These are phyloP conservation scores for Idaea straminata DNA, from an alignment of 2,888 invertebrate genomes.

Conservation along the genomic window DNA sequence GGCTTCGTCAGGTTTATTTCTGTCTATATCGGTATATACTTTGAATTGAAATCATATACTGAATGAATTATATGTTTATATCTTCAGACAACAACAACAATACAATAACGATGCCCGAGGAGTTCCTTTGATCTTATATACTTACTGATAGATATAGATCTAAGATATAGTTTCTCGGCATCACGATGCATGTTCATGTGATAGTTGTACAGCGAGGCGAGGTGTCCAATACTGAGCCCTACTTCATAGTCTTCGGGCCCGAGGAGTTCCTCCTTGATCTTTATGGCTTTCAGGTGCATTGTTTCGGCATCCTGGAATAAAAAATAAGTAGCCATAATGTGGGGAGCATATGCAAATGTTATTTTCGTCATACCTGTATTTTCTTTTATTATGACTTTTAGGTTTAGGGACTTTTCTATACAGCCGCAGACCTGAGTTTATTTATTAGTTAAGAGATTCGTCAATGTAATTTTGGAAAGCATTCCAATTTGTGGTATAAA, in stretches of 20 bases:
- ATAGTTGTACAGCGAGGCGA: conserved; percentile 96
- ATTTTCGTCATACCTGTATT: too few species aligned
- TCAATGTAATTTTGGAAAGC: too few species aligned
- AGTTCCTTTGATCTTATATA: conserved; percentile 30
- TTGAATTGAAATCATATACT: too few species aligned
- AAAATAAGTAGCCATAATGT: conserved; percentile 3
- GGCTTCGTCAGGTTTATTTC: too few species aligned
- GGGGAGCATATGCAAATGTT: neutral
- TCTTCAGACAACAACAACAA: too few species aligned
- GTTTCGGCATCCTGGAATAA: conserved; percentile 87
- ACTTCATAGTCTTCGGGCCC: conserved; percentile 94
- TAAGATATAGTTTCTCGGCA: conserved; percentile 91
- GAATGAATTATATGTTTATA: too few species aligned
- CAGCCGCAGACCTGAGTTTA: neutral
- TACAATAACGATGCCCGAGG: too few species aligned
- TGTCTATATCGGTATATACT: too few species aligned
- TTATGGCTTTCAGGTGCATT: conserved; percentile 96
- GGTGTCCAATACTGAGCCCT: conserved; percentile 94
- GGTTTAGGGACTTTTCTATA: too few species aligned
- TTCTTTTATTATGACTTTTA: too few species aligned
- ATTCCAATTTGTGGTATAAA: neutral
- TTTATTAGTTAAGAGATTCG: too few species aligned
- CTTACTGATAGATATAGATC: conserved; percentile 94
- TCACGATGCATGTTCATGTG: conserved; percentile 93
- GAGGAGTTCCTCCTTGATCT: conserved; percentile 92